Percentiles rank a stretch among this genome's conserved stretches.
These are phyloP conservation scores for Drosophila ustulata DNA, from an alignment of 2,888 invertebrate species.

Conservation along the genomic window DNA sequence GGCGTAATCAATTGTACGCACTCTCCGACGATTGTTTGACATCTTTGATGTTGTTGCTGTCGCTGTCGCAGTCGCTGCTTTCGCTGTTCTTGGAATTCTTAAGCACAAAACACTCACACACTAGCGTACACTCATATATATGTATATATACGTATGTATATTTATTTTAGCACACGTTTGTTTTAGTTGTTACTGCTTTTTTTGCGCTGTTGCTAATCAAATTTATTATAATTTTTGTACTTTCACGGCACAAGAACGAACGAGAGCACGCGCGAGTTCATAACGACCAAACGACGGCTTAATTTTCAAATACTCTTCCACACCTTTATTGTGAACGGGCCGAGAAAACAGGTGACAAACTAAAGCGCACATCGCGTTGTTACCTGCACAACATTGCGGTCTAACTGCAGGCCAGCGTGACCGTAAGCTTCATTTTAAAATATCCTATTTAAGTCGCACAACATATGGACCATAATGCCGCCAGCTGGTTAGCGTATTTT, in stretches of 20 bases:
- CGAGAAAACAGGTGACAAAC: conserved; percentile 60
- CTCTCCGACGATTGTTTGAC: conserved; percentile 70
- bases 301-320: conserved; percentile 19
- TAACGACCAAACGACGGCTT: conserved; percentile 36
- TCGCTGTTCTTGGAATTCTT: conserved; percentile 64
- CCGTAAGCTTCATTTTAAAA: conserved; percentile 11
- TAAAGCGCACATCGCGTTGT: conserved; percentile 41
- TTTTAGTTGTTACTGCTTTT: conserved; percentile 17
- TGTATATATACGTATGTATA: conserved; percentile 1
- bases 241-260: conserved; percentile 64
- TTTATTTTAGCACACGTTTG: conserved; percentile 33
- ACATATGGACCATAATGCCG: neutral
- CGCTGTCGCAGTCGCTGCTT: conserved; percentile 20
- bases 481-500: neutral
- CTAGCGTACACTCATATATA: conserved; percentile 27
- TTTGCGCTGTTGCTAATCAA: conserved; percentile 58
- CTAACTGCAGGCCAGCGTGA: conserved; percentile 46
- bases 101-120: conserved; percentile 14
- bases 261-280: conserved; percentile 48
- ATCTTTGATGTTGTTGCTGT: conserved; percentile 49
- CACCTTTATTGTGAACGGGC: conserved; percentile 19
- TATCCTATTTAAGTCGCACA: neutral
- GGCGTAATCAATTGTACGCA: conserved; percentile 69
- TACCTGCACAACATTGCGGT: conserved; percentile 59
- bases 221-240: conserved; percentile 68